Percentiles rank a stretch among this genome's conserved stretches.
Evolutionary conservation across 2,888 invertebrate genomes (phyloP).

Genomic region (Meteorus colon): DNA sequence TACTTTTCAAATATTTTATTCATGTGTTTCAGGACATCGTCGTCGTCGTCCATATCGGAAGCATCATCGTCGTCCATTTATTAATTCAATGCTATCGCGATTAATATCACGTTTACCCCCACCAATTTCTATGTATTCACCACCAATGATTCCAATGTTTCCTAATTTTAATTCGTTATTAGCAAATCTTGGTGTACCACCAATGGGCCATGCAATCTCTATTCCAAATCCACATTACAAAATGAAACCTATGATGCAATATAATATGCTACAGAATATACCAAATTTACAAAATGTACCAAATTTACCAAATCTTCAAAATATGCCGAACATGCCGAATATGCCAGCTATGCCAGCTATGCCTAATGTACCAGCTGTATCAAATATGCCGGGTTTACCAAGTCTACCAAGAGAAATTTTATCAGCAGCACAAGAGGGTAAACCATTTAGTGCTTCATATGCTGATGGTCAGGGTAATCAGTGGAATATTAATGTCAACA

Average conservation of each 20-base stretch:
- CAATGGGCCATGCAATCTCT: background rate
- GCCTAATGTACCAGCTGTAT: too few relatives aligned
- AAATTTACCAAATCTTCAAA: conserved; percentile 21
- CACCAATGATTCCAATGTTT: background rate
- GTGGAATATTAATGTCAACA: conserved; percentile 49
- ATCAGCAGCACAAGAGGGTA: conserved; percentile 9
- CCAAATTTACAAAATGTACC: conserved; percentile 27
- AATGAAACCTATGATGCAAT: background rate
- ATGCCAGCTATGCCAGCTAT: too few relatives aligned
- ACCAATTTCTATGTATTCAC: background rate
- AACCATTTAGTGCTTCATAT: conserved; percentile 48
- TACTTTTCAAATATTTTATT: background rate
- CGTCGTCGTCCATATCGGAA: background rate
- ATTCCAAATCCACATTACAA: background rate
- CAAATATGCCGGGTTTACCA: background rate
- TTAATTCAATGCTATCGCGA: background rate
- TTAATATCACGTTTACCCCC: background rate
- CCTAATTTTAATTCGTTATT: conserved; percentile 5
- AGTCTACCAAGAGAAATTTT: conserved; percentile 36
- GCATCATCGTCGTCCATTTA: background rate
- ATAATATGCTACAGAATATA: background rate
- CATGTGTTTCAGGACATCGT: background rate
- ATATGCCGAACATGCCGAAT: too few relatives aligned
- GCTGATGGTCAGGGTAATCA: conserved; percentile 47
- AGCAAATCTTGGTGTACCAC: background rate